Base-by-base conservation (phyloP, 2,113 vertebrate species). In the Syrmaticus mikado region DNA sequence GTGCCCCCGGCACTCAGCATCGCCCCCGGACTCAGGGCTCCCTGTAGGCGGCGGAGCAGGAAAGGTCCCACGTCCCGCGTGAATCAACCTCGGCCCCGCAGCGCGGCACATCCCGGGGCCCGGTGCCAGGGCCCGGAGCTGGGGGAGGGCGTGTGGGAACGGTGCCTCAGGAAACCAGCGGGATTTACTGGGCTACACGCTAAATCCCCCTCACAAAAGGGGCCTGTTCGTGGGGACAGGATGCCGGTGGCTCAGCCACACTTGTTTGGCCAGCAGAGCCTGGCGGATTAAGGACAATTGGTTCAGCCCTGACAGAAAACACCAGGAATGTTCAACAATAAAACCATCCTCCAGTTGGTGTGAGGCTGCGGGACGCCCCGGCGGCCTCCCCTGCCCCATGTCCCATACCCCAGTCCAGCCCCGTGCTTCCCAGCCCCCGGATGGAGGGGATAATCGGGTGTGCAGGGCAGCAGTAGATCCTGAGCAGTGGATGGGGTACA, bases 261-360 rank as follows among this genome's bases (percentile, higher is more conserved):
- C 96, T 97, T 96, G 96, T 96, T 96, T 96, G 92, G 97, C 96
- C 97, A 97, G 95, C 92, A 96, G 95, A 97, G 97, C 97, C 94
- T 94, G 90, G 94, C 12, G 97, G 97, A 97, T 97, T 97, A 97
- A 93, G 95, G 94, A 96, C 96, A 96, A 97, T 97, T 97, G 96
- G 97, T 97, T 97, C 97, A 97, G 97, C 95, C 95, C 93, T 97
- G 96, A 97, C 96, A 95, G 95, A 95, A 97, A 97, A 97, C 88
- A 97, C 94, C 96, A 97, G 96, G 97, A 97, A 97, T 97, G 96
- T 97, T 95, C 92, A 96, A 97, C 97, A 97, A 97, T 97, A 96
- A 97, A 97, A 89, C 58, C 11, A 30, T 75, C 93, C 94, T 96
- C 81, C 97, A 97, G 97, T 97, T 97, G 97, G 95, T 48, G 57